These are phyloP conservation scores for Tiliqua scincoides DNA, from an alignment of 2,113 vertebrate species.

Conservation along the genomic window DNA sequence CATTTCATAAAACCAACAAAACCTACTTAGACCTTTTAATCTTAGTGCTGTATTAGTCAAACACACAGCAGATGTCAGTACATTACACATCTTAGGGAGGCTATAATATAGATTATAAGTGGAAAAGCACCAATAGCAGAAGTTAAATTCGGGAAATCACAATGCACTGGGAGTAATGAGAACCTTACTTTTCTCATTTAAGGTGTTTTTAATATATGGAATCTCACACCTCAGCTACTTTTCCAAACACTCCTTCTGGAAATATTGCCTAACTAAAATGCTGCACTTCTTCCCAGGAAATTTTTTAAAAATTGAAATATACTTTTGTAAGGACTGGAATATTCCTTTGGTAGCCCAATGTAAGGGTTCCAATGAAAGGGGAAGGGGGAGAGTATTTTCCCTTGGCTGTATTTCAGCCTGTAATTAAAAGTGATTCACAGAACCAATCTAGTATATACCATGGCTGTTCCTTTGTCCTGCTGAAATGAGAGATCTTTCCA, in stretches of 20 bases:
- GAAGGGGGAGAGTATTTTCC: background rate
- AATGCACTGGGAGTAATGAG: background rate
- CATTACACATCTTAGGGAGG: conserved; percentile 62
- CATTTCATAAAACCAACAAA: background rate
- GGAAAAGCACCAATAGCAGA: conserved; percentile 17
- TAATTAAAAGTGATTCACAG: background rate
- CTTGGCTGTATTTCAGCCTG: background rate
- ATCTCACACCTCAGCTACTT: conserved; percentile 18
- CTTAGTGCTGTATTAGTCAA: conserved; percentile 42
- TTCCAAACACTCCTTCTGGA: conserved; percentile 10
- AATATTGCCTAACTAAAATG: conserved; percentile 5
- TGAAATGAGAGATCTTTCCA: conserved; percentile 38
- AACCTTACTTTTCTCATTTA: background rate
- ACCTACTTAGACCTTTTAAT: background rate
- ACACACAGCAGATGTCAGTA: conserved; percentile 75
- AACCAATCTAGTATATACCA: background rate
- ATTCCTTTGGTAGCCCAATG: background rate
- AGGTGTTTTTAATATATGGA: background rate
- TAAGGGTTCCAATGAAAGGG: background rate
- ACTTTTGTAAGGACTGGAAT: background rate
- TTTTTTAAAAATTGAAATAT: background rate
- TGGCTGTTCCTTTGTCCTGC: background rate
- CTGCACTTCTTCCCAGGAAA: background rate
- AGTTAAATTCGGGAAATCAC: conserved; percentile 4
- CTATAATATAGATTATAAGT: conserved; percentile 7